phyloP scores from a whole-genome alignment of 2,888 invertebrate species.

The Psococerastis gibbosa region DNA sequence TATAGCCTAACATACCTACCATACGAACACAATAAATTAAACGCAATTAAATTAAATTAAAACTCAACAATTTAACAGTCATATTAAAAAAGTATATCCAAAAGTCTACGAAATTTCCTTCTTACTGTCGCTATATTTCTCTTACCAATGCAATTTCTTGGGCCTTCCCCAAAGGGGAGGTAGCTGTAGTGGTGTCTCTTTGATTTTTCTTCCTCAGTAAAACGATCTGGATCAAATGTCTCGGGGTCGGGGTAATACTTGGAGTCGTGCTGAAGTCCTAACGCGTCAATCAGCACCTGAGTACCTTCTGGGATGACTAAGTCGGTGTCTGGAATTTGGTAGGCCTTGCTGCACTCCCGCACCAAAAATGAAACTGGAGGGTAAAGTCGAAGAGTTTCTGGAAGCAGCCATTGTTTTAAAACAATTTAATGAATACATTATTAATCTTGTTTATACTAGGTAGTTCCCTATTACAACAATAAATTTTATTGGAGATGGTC shows the following conservation, averaged over 20 bases:
- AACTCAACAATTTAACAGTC: no score
- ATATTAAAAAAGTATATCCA: no score
- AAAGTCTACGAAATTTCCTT: no score
- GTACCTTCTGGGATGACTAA: constrained; percentile 20
- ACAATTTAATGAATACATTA: no score
- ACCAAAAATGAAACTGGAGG: constrained; percentile 23
- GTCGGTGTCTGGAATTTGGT: constrained; percentile 17
- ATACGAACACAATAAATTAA: no score
- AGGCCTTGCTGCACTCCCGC: constrained; percentile 23
- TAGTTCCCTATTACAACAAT: constrained; percentile 13
- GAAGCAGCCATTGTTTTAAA: constrained; percentile 17
- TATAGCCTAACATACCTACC: no score
- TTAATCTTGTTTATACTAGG: no score
- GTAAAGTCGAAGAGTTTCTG: constrained; percentile 22
- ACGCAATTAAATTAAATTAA: no score
- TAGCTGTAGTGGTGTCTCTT: constrained; percentile 32
- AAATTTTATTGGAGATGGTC: no score
- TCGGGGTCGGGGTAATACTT: constrained; percentile 39
- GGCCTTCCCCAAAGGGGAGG: constrained; percentile 38
- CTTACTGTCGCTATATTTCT: no score
- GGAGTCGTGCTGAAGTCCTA: constrained; percentile 39
- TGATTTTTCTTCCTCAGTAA: constrained; percentile 31
- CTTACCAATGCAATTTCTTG: constrained; percentile 37
- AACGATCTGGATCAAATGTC: constrained; percentile 40
- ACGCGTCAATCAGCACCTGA: constrained; percentile 32